Evolutionary conservation across 2,888 invertebrate genomes (phyloP).

Genomic region (Pardosa pseudoannulata): DNA sequence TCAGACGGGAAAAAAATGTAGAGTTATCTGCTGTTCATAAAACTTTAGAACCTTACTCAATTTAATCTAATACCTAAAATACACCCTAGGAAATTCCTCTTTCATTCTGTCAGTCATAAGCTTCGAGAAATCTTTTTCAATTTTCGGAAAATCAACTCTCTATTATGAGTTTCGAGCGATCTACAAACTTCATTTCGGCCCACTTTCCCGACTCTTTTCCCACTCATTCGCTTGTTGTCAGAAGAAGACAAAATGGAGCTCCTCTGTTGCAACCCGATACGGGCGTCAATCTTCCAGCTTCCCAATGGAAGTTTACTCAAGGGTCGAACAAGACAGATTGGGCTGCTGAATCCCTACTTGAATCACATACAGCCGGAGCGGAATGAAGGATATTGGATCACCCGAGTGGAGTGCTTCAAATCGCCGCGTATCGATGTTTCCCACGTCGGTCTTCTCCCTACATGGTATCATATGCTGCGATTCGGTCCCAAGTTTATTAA

Average conservation of each 20-base stretch:
- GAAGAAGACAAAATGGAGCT: constrained; percentile 26
- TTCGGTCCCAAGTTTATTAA: neutral
- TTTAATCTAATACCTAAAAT: too few relatives aligned
- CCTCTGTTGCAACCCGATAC: constrained; percentile 9
- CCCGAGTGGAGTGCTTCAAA: constrained; percentile 15
- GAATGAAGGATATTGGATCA: constrained; percentile 21
- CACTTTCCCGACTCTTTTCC: neutral
- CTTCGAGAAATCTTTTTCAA: too few relatives aligned
- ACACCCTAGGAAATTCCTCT: too few relatives aligned
- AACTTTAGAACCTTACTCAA: too few relatives aligned
- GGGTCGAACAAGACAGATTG: constrained; percentile 25
- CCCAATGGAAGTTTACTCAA: constrained; percentile 26
- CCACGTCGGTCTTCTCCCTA: neutral
- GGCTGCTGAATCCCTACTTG: neutral
- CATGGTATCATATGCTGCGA: neutral
- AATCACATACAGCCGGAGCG: neutral
- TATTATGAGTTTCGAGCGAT: too few relatives aligned
- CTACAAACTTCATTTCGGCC: neutral
- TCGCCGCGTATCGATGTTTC: constrained; percentile 17
- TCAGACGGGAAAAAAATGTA: too few relatives aligned
- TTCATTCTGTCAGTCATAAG: too few relatives aligned
- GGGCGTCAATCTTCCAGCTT: constrained; percentile 14
- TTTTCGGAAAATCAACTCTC: too few relatives aligned
- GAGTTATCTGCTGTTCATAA: too few relatives aligned
- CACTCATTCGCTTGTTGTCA: constrained; percentile 5